phyloP scores from a whole-genome alignment of 92 coral and sea anemone genomes.

The Blastomussa wellsi region DNA sequence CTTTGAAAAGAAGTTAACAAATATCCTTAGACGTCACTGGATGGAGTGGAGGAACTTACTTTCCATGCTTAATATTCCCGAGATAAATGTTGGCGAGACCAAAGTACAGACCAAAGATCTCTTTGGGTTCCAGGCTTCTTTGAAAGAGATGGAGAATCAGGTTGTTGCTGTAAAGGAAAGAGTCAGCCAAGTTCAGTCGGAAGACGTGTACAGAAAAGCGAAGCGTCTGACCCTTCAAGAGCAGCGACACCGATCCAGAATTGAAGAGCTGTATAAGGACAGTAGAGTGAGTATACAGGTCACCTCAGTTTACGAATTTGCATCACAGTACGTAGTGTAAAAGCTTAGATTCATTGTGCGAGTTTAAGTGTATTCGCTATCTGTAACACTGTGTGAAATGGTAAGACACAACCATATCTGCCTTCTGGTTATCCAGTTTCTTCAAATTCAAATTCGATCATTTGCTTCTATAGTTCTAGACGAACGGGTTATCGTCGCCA shows the following conservation, averaged over 20 bases:
- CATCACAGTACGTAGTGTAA: no score
- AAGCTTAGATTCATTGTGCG: no score
- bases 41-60: conserved; percentile 60
- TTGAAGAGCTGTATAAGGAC: conserved; percentile 21
- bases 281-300: background rate
- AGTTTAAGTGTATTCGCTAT: no score
- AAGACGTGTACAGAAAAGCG: conserved; percentile 8
- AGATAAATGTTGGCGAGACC: conserved; percentile 25
- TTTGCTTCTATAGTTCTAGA: no score
- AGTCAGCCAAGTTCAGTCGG: conserved; percentile 5
- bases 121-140: conserved; percentile 41
- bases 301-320: no score
- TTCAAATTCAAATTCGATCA: no score
- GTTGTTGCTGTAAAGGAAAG: conserved; percentile 47
- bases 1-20: background rate
- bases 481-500: no score
- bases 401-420: no score
- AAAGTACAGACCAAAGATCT: conserved; percentile 38
- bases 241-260: conserved; percentile 15
- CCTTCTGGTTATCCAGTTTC: no score
- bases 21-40: conserved; percentile 48
- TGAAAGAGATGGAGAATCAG: conserved; percentile 46
- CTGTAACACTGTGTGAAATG: no score
- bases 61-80: conserved; percentile 18
- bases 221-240: conserved; percentile 45